Percentiles rank a stretch among this genome's conserved stretches.
Conservation (phyloP, 2,797 vertebrate species). For the Microtus californicus region DNA sequence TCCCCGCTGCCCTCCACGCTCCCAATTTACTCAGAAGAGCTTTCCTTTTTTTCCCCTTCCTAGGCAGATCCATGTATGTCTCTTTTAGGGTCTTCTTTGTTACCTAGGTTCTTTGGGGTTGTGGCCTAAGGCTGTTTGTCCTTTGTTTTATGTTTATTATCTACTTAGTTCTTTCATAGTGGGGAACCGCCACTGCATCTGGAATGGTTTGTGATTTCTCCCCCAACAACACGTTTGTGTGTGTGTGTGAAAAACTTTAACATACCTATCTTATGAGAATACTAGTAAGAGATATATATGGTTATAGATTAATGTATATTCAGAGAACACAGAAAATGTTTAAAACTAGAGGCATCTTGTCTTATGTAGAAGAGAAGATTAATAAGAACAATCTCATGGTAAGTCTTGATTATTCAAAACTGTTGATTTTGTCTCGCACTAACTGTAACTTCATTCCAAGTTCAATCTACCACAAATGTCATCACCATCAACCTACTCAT, state of each 20-base stretch:
- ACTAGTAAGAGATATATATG: neutral
- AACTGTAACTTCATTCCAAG: neutral
- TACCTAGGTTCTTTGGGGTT: too few relatives aligned
- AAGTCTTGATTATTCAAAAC: neutral
- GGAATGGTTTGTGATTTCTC: neutral
- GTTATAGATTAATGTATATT: slow-evolving; percentile 20
- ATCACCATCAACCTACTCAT: neutral
- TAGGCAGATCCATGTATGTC: too few relatives aligned
- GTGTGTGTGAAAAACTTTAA: neutral
- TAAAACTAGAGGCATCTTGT: neutral
- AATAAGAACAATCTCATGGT: neutral
- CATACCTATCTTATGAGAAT: neutral
- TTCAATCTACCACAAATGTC: neutral
- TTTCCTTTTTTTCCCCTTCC: too few relatives aligned
- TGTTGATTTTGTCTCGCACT: neutral
- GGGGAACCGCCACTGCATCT: neutral
- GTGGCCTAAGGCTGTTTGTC: too few relatives aligned
- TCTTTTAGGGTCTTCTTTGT: too few relatives aligned
- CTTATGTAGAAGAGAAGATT: neutral
- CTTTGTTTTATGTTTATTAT: too few relatives aligned
- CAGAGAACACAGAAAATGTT: neutral
- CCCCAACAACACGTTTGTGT: too few relatives aligned
- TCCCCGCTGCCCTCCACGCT: too few relatives aligned
- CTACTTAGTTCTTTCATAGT: neutral
- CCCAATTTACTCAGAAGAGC: too few relatives aligned